These are phyloP conservation scores for Gasterosteus aculeatus DNA, from an alignment of 2,113 vertebrate species.

Conservation along the genomic window DNA sequence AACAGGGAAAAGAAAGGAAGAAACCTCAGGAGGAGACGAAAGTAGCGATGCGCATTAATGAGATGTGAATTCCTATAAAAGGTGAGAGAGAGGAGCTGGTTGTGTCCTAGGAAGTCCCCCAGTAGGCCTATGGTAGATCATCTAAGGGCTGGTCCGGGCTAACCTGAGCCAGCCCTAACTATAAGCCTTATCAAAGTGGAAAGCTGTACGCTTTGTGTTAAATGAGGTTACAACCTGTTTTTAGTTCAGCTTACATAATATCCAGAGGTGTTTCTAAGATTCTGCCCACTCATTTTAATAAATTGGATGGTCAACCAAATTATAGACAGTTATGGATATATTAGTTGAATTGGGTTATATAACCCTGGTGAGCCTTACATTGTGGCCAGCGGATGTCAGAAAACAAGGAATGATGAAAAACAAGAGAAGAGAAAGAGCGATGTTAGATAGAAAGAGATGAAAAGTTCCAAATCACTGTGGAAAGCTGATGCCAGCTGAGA, in stretches of 20 bases:
- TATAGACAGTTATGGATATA: not conserved
- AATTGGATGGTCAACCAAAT: not conserved
- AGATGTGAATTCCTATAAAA: no score
- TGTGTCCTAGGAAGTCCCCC: no score
- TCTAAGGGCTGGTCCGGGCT: no score
- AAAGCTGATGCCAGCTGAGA: slow-evolving; percentile 56
- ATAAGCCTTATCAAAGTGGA: no score
- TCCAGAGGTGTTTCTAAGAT: not conserved
- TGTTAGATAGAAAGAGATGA: slow-evolving; percentile 3
- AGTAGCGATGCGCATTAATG: no score
- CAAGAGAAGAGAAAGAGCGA: not conserved
- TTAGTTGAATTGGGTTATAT: not conserved
- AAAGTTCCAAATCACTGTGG: slow-evolving; percentile 38
- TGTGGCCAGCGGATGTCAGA: not conserved
- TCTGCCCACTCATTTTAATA: not conserved
- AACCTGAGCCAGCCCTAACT: no score
- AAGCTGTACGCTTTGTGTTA: no score
- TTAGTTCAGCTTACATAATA: not conserved
- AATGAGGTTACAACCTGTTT: not conserved
- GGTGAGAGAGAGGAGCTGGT: no score
- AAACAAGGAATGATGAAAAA: not conserved
- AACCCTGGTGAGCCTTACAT: not conserved
- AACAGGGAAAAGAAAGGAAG: no score
- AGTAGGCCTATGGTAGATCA: no score
- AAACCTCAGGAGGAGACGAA: no score